A percentile compares a stretch with the other conserved stretches of the same genome.
Conservation (phyloP, 2,113 vertebrate species). For the Engraulis encrasicolus region DNA sequence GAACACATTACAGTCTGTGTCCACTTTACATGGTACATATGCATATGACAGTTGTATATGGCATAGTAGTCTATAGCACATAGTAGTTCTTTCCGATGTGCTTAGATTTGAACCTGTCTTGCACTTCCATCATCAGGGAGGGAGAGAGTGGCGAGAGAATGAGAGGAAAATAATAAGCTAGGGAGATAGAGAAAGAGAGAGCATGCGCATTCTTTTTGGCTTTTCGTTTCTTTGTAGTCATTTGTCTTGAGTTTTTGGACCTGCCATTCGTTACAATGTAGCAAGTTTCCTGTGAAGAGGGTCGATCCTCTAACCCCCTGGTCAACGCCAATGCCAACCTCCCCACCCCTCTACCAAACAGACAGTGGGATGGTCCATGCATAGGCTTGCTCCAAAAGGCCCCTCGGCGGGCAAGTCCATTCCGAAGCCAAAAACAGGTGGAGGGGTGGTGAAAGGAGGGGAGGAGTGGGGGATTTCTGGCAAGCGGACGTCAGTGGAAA, state of each 20-base stretch:
- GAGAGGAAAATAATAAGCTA: neutral
- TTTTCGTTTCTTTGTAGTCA: slow-evolving; percentile 1
- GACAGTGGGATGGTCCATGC: slow-evolving; percentile 1
- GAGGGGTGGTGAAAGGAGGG: no score
- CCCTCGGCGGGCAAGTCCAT: neutral
- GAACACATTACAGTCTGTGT: neutral
- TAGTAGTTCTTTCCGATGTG: neutral
- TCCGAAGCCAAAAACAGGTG: neutral
- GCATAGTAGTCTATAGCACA: neutral
- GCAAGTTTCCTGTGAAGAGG: neutral
- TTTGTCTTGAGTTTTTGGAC: neutral
- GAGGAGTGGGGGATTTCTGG: neutral
- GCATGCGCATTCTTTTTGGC: neutral
- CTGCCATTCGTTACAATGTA: slow-evolving; percentile 4
- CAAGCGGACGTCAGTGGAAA: neutral
- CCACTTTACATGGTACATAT: neutral
- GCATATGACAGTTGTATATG: neutral
- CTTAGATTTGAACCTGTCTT: neutral
- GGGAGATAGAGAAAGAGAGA: neutral
- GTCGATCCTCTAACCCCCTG: neutral
- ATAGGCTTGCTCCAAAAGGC: neutral
- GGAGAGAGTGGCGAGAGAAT: neutral
- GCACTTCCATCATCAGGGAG: neutral
- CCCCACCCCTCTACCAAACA: neutral
- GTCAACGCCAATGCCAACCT: no score